These are phyloP conservation scores for Sussaba pulchella DNA, from an alignment of 2,888 invertebrate genomes.

Conservation along the genomic window DNA sequence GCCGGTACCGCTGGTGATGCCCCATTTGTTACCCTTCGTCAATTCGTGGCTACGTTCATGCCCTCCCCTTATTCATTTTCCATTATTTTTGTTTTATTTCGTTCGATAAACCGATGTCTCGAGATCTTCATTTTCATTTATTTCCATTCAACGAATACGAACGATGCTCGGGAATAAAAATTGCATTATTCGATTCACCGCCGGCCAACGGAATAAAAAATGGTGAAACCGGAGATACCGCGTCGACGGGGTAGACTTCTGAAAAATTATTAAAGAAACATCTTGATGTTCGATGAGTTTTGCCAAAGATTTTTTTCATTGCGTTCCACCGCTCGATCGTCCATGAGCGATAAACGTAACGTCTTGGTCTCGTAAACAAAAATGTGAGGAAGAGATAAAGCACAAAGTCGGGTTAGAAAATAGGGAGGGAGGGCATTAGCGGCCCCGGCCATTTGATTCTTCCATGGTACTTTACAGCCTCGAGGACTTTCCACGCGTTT, in stretches of 20 bases:
- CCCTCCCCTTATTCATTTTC: constrained; percentile 1
- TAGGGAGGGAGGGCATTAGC: constrained; percentile 26
- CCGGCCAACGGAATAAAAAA: too few relatives aligned
- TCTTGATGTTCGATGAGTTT: too few relatives aligned
- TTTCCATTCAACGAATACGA: background rate
- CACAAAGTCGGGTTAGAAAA: constrained; percentile 37
- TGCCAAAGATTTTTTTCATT: too few relatives aligned
- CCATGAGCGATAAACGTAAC: constrained; percentile 6
- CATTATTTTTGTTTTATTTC: background rate
- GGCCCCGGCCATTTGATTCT: constrained; percentile 55
- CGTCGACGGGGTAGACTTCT: too few relatives aligned
- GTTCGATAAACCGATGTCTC: background rate
- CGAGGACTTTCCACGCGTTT: constrained; percentile 59
- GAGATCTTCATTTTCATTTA: background rate
- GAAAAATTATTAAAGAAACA: too few relatives aligned
- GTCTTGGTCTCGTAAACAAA: constrained; percentile 5
- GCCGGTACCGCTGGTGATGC: constrained; percentile 7
- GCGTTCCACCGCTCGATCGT: background rate
- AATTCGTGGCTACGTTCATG: background rate
- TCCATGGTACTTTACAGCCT: constrained; percentile 46
- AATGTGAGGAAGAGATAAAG: background rate
- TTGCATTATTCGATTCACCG: background rate
- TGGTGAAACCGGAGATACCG: too few relatives aligned
- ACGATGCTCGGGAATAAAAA: background rate
- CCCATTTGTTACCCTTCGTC: constrained; percentile 2